Conservation (phyloP, 64 coral and sea anemone genomes). For the Pocillopora damicornis region DNA sequence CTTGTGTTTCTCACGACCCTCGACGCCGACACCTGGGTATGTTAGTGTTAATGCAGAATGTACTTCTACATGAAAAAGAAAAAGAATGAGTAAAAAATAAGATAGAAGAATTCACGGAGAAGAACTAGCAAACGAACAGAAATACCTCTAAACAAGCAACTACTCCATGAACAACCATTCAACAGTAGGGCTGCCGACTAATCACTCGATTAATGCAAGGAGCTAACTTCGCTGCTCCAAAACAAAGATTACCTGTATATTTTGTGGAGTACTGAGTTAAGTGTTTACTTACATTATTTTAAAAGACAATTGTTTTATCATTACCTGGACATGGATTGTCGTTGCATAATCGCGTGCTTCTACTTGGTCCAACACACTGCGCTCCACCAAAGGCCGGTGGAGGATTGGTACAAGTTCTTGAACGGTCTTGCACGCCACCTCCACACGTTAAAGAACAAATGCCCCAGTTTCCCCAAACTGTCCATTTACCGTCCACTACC, state of each 20-base stretch:
- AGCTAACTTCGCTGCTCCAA: too few relatives aligned
- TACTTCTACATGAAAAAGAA: too few relatives aligned
- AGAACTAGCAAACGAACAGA: too few relatives aligned
- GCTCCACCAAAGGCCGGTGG: conserved; percentile 25
- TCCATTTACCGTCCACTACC: conserved; percentile 41
- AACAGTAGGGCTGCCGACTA: too few relatives aligned
- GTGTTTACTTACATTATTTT: background rate
- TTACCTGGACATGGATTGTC: conserved; percentile 42
- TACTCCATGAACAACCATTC: too few relatives aligned
- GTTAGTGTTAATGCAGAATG: too few relatives aligned
- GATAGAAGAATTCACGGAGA: too few relatives aligned
- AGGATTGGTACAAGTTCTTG: conserved; percentile 46
- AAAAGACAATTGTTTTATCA: background rate
- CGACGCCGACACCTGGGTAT: too few relatives aligned
- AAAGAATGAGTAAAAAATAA: too few relatives aligned
- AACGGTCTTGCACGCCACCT: conserved; percentile 8
- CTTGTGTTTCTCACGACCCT: too few relatives aligned
- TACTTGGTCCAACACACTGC: conserved; percentile 5
- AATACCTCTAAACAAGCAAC: too few relatives aligned
- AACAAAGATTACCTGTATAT: background rate
- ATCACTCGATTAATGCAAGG: too few relatives aligned
- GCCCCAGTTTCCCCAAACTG: conserved; percentile 17
- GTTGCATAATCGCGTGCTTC: background rate
- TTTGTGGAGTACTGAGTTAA: background rate
- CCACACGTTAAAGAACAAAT: conserved; percentile 16